These are phyloP conservation scores for Ferdinandea cuprea DNA, from an alignment of 2,888 invertebrate genomes.

Conservation along the genomic window DNA sequence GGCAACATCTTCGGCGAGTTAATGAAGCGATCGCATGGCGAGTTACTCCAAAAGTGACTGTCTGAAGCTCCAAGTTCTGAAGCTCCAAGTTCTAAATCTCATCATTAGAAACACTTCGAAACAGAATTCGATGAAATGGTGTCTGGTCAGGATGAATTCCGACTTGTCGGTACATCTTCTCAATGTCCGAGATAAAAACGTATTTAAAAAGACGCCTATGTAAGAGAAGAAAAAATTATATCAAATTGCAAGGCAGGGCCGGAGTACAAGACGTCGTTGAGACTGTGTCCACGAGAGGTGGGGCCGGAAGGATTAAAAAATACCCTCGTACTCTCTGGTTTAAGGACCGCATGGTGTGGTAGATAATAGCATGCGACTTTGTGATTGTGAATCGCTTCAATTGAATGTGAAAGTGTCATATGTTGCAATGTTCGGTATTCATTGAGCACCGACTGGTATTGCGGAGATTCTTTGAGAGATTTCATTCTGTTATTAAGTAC, in stretches of 20 bases:
- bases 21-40: constrained; percentile 37
- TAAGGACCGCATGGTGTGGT: constrained; percentile 44
- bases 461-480: background rate
- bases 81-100: too few species aligned
- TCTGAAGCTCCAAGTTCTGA: too few species aligned
- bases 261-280: constrained; percentile 63
- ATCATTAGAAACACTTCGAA: constrained; percentile 16
- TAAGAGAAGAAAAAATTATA: constrained; percentile 2
- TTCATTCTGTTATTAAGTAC: background rate
- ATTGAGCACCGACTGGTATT: background rate
- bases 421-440: background rate
- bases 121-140: constrained; percentile 49
- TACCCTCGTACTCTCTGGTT: constrained; percentile 54
- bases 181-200: constrained; percentile 74
- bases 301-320: constrained; percentile 76
- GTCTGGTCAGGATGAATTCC: constrained; percentile 70
- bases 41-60: constrained; percentile 8
- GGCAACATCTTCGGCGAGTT: constrained; percentile 40
- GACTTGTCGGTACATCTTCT: too few species aligned
- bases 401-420: background rate
- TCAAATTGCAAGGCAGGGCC: constrained; percentile 69
- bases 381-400: background rate
- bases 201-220: constrained; percentile 60
- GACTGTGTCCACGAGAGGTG: constrained; percentile 40
- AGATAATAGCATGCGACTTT: background rate